phyloP scores from a whole-genome alignment of 2,113 vertebrate genomes.

The Ia io region DNA sequence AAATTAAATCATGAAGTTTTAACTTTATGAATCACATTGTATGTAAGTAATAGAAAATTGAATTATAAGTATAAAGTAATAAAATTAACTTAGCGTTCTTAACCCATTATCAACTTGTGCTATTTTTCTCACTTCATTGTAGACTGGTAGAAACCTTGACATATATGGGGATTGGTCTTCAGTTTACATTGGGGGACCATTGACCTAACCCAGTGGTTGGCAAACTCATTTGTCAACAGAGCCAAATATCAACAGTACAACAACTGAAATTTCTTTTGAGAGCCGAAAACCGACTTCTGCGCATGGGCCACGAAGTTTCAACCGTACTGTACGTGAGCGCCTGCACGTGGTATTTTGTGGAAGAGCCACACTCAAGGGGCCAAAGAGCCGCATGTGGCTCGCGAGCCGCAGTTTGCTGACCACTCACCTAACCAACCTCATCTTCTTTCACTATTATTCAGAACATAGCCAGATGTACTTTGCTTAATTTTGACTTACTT shows the following conservation, averaged over 20 bases:
- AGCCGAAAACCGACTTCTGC: no score
- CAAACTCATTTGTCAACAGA: no score
- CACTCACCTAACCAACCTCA: not conserved
- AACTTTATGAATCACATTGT: not conserved
- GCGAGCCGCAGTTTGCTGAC: not conserved
- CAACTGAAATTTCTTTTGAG: no score
- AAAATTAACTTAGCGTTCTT: not conserved
- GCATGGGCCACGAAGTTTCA: no score
- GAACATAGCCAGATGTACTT: not conserved
- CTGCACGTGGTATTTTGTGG: no score
- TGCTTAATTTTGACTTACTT: not conserved
- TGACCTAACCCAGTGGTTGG: not conserved
- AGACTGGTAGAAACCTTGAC: not conserved
- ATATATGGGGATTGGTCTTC: not conserved
- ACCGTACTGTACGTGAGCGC: no score
- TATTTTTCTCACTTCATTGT: not conserved
- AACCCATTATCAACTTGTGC: not conserved
- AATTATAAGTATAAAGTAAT: not conserved
- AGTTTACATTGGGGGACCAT: not conserved
- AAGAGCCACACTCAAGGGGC: no score
- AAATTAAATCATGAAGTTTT: not conserved
- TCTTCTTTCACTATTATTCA: not conserved
- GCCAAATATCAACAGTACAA: no score
- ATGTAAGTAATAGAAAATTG: slow-evolving; percentile 18
- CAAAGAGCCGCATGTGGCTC: no score